These are phyloP conservation scores for Ephestia elutella DNA, from an alignment of 1,140 invertebrate species.

Conservation along the genomic window DNA sequence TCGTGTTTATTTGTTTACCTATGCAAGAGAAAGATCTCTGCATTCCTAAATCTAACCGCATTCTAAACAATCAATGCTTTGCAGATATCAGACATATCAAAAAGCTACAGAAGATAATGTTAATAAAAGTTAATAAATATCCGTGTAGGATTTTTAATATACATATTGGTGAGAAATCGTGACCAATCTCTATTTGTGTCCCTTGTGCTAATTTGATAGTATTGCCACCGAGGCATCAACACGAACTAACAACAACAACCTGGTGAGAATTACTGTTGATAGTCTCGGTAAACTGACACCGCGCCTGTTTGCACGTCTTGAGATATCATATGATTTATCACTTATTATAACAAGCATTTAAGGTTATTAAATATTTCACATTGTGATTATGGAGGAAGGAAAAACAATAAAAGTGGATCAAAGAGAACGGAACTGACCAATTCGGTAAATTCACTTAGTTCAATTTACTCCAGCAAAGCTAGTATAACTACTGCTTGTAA, in stretches of 20 bases:
- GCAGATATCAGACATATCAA: too few species aligned
- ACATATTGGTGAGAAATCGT: constrained; percentile 20
- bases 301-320: constrained; percentile 26
- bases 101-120: too few species aligned
- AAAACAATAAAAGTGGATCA: not conserved
- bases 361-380: not conserved
- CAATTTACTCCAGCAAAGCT: not conserved
- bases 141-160: not conserved
- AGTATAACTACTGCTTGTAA: too few species aligned
- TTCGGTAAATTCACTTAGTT: not conserved
- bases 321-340: constrained; percentile 61
- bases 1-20: too few species aligned
- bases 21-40: too few species aligned
- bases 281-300: constrained; percentile 51
- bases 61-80: too few species aligned
- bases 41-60: too few species aligned
- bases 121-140: too few species aligned
- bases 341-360: constrained; percentile 13
- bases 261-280: constrained; percentile 54
- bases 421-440: not conserved
- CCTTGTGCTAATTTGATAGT: constrained; percentile 28
- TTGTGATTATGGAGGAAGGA: not conserved
- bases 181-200: constrained; percentile 41
- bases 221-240: constrained; percentile 35
- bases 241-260: constrained; percentile 23